Conservation (phyloP, 92 coral and sea anemone genomes). For the Paragorgia papillata region DNA sequence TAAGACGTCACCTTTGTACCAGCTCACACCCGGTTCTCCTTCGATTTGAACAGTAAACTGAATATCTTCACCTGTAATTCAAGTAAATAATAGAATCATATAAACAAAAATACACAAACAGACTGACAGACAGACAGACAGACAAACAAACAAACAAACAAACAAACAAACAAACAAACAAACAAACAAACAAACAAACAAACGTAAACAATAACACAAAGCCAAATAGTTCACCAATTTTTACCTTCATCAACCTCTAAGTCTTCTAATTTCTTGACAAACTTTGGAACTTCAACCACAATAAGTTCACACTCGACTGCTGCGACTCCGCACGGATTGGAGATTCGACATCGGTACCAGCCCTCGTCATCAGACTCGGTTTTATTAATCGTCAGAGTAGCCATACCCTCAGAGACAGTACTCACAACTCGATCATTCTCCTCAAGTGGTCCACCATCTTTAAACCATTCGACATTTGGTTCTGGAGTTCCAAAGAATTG, state of each 20-base stretch:
- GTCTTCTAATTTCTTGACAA: slow-evolving; percentile 19
- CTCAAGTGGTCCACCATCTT: slow-evolving; percentile 72
- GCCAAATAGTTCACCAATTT: neutral
- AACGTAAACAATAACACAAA: neutral
- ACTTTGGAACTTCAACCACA: slow-evolving; percentile 51
- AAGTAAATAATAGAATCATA: neutral
- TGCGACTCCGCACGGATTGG: slow-evolving; percentile 75
- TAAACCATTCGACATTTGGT: slow-evolving; percentile 85
- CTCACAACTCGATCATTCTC: slow-evolving; percentile 63
- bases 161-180: too few relatives aligned
- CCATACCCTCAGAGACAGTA: slow-evolving; percentile 67
- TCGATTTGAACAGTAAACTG: slow-evolving; percentile 67
- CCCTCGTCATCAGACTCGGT: slow-evolving; percentile 90
- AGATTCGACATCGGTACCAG: slow-evolving; percentile 87
- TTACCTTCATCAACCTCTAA: slow-evolving; percentile 40
- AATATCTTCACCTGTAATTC: slow-evolving; percentile 63
- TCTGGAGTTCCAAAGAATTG: slow-evolving; percentile 76
- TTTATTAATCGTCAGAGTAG: slow-evolving; percentile 55
- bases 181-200: too few relatives aligned
- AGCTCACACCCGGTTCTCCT: slow-evolving; percentile 77
- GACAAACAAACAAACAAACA: neutral
- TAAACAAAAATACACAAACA: neutral
- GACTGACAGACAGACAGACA: neutral
- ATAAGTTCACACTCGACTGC: slow-evolving; percentile 73
- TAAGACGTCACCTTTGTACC: slow-evolving; percentile 75